A percentile compares a stretch with the other conserved stretches of the same genome.
Conservation (phyloP, 92 coral and sea anemone species). For the Isaurus tuberculatus region DNA sequence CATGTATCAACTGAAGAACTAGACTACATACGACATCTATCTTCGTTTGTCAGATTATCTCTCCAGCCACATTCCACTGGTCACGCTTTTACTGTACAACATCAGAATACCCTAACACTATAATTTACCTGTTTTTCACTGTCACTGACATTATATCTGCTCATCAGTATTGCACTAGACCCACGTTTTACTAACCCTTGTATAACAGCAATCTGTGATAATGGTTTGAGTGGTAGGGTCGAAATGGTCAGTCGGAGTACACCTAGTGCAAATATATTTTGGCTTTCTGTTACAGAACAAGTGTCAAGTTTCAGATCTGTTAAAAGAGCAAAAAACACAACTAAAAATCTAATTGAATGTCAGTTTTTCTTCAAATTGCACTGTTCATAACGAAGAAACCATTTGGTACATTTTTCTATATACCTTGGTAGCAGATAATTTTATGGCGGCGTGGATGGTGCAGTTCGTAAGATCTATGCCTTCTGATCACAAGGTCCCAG, state of each 20-base stretch:
- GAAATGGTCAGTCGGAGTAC: neutral
- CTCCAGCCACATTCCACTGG: too few relatives aligned
- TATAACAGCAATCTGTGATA: conserved; percentile 28
- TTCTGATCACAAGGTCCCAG: too few relatives aligned
- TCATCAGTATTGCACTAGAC: conserved; percentile 2
- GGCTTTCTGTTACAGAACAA: neutral
- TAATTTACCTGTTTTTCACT: conserved; percentile 5
- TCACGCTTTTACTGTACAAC: too few relatives aligned
- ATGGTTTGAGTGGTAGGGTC: neutral
- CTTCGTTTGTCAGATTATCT: too few relatives aligned
- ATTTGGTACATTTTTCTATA: neutral
- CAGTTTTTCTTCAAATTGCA: neutral
- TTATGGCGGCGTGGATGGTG: too few relatives aligned
- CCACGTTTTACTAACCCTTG: conserved; percentile 33
- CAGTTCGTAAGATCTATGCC: too few relatives aligned
- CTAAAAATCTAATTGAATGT: neutral
- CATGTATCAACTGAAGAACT: too few relatives aligned
- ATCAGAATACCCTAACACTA: neutral
- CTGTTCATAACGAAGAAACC: neutral
- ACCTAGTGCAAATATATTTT: conserved; percentile 5
- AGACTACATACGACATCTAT: too few relatives aligned
- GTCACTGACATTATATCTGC: neutral
- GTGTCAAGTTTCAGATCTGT: neutral
- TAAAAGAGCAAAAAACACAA: too few relatives aligned
- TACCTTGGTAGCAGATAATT: too few relatives aligned